These are phyloP conservation scores for Cololabis saira DNA, from an alignment of 2,113 vertebrate species.

Conservation along the genomic window DNA sequence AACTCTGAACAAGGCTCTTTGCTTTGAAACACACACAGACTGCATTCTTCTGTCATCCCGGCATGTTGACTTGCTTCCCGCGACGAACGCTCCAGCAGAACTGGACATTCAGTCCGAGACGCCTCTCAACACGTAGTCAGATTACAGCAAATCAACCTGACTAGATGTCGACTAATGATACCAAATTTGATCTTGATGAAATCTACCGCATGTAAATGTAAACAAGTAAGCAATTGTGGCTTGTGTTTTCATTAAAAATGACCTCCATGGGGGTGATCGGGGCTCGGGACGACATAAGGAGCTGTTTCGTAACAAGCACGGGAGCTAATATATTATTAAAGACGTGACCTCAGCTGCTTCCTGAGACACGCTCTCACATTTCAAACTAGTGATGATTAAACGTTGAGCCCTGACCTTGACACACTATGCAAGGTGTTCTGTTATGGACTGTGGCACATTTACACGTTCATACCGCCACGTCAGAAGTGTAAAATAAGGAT, in stretches of 20 bases:
- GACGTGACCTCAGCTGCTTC: constrained; percentile 64
- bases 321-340: constrained; percentile 66
- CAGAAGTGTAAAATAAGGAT: constrained; percentile 8
- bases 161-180: constrained; percentile 53
- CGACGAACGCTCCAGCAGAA: constrained; percentile 23
- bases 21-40: constrained; percentile 6
- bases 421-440: constrained; percentile 25
- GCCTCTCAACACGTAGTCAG: constrained; percentile 68
- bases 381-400: constrained; percentile 65
- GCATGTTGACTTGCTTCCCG: constrained; percentile 3
- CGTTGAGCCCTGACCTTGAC: constrained; percentile 68
- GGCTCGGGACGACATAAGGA: constrained; percentile 38
- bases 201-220: constrained; percentile 55
- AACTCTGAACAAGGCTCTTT: not conserved
- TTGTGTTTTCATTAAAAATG: constrained; percentile 74
- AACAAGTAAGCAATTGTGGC: constrained; percentile 58
- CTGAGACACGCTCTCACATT: constrained; percentile 69
- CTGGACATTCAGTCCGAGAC: constrained; percentile 21
- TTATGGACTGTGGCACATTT: constrained; percentile 6
- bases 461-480: constrained; percentile 4
- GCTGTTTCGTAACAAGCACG: constrained; percentile 53
- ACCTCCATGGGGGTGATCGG: constrained; percentile 52
- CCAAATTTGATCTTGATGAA: constrained; percentile 80
- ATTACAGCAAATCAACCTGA: constrained; percentile 52
- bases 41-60: not conserved